phyloP scores from a whole-genome alignment of 2,888 invertebrate species.

The Agrotis ipsilon region DNA sequence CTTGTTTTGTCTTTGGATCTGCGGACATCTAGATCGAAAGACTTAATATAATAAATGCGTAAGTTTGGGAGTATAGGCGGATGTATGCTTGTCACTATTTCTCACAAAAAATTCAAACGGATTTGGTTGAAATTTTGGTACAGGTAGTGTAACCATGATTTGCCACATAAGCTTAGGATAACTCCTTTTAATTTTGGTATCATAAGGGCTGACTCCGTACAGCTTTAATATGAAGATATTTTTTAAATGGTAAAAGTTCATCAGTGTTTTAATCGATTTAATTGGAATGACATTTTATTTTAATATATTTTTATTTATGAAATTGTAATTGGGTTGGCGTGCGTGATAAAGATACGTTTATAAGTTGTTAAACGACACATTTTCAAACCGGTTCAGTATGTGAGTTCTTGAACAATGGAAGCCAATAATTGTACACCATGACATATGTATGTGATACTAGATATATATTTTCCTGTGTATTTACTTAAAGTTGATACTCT shows the following conservation, averaged over 20 bases:
- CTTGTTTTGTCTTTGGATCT: slow-evolving; percentile 18
- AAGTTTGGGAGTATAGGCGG: too few species aligned
- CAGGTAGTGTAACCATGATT: too few species aligned
- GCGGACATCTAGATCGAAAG: too few species aligned
- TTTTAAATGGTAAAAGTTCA: not conserved
- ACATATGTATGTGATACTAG: slow-evolving; percentile 26
- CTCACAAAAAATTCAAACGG: too few species aligned
- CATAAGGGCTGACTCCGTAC: too few species aligned
- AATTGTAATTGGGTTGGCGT: slow-evolving; percentile 31
- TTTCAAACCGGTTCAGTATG: slow-evolving; percentile 52
- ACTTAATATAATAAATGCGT: too few species aligned
- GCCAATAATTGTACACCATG: slow-evolving; percentile 37
- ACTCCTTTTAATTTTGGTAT: too few species aligned
- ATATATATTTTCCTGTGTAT: not conserved
- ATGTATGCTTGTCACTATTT: too few species aligned
- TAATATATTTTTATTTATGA: slow-evolving; percentile 6
- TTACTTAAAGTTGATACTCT: not conserved
- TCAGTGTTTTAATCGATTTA: not conserved
- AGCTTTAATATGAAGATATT: too few species aligned
- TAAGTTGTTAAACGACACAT: slow-evolving; percentile 31
- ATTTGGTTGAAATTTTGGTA: too few species aligned
- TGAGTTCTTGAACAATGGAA: slow-evolving; percentile 51
- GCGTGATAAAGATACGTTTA: slow-evolving; percentile 27
- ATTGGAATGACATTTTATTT: not conserved
- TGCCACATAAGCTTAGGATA: too few species aligned